These are phyloP conservation scores for Acipenser oxyrinchus DNA, from an alignment of 2,797 vertebrate genomes.

Conservation along the genomic window DNA sequence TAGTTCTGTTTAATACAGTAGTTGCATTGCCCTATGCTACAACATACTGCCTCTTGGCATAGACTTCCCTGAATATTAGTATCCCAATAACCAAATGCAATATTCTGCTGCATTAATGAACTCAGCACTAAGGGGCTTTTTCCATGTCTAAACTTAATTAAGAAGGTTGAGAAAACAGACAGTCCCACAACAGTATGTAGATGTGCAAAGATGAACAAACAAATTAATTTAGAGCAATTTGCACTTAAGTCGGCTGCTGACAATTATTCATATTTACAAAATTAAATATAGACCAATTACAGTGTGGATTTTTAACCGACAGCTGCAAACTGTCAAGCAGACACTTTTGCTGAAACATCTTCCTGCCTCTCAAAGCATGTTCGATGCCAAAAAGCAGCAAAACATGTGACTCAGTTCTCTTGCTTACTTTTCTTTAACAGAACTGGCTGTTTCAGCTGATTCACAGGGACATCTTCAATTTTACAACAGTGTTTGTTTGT, in stretches of 20 bases:
- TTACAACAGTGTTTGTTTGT: too few species aligned
- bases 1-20: too few species aligned
- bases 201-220: slow-evolving; percentile 20
- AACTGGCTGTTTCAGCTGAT: too few species aligned
- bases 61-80: too few species aligned
- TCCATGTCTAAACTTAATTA: slow-evolving; percentile 18
- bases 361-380: too few species aligned
- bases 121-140: neutral
- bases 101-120: slow-evolving; percentile 6
- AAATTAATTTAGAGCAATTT: slow-evolving; percentile 24
- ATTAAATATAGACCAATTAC: slow-evolving; percentile 47
- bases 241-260: slow-evolving; percentile 36
- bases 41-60: too few species aligned
- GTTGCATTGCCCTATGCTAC: too few species aligned
- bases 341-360: slow-evolving; percentile 23
- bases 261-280: slow-evolving; percentile 52
- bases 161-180: slow-evolving; percentile 18
- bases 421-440: too few species aligned
- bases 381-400: too few species aligned
- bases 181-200: slow-evolving; percentile 32
- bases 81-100: too few species aligned
- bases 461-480: too few species aligned
- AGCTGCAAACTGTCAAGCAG: slow-evolving; percentile 37
- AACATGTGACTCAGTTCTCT: too few species aligned
- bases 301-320: slow-evolving; percentile 34